Evolutionary conservation across 2,888 invertebrate species (phyloP).

Genomic region (Phyllotreta striolata): DNA sequence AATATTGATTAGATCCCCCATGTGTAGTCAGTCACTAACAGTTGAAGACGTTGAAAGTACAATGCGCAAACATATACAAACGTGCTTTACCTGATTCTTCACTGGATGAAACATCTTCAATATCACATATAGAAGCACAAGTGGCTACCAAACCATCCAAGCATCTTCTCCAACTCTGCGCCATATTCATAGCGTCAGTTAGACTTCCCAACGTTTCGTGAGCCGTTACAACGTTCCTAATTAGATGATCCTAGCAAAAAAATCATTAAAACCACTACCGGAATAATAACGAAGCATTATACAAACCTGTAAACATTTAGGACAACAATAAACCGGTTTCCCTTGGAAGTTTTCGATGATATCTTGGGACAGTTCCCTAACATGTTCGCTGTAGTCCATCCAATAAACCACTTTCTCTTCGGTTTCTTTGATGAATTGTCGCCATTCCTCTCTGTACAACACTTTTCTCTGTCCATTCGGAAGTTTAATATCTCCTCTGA

Average conservation of each 20-base stretch:
- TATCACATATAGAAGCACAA: conserved; percentile 47
- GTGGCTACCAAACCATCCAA: conserved; percentile 53
- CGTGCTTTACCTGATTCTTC: conserved; percentile 1
- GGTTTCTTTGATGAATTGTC: conserved; percentile 51
- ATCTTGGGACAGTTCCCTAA: conserved; percentile 54
- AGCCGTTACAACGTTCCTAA: conserved; percentile 53
- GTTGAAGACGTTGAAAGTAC: too few species aligned
- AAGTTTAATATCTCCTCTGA: conserved; percentile 50
- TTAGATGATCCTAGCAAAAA: conserved; percentile 50
- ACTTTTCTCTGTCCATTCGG: conserved; percentile 47
- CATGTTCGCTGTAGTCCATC: conserved; percentile 56
- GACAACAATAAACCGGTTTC: conserved; percentile 55
- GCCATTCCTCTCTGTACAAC: conserved; percentile 53
- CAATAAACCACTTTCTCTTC: conserved; percentile 53
- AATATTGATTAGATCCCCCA: background rate
- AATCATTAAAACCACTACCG: background rate
- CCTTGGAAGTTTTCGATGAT: conserved; percentile 54
- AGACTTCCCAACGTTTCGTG: conserved; percentile 55
- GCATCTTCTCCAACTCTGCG: conserved; percentile 56
- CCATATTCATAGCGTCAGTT: conserved; percentile 56
- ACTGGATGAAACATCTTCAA: conserved; percentile 27
- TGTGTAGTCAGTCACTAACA: too few species aligned
- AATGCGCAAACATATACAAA: background rate
- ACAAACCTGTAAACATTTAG: conserved; percentile 53
- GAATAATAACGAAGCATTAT: background rate